A percentile compares a stretch with the other conserved stretches of the same genome.
Evolutionary conservation across 2,888 invertebrate genomes (phyloP).

Genomic region (Heliconius hortense): DNA sequence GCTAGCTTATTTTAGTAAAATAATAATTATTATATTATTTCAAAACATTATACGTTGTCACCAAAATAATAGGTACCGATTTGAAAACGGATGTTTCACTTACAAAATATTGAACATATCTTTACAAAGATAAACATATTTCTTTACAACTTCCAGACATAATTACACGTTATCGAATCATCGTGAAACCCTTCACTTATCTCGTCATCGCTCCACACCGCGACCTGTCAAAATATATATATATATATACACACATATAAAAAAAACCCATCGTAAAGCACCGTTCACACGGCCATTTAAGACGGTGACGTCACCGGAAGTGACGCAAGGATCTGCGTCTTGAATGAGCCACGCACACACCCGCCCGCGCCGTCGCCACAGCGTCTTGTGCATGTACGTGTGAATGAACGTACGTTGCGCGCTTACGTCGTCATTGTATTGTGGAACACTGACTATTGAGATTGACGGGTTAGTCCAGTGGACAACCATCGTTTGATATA

Average conservation of each 20-base stretch:
- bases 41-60: background rate
- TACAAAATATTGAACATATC: conserved; percentile 41
- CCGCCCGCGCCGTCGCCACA: conserved; percentile 36
- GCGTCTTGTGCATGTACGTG: conserved; percentile 54
- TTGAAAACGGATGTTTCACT: conserved; percentile 20
- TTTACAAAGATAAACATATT: conserved; percentile 40
- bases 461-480: conserved; percentile 64
- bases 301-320: conserved; percentile 73
- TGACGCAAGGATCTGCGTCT: conserved; percentile 71
- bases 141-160: conserved; percentile 42
- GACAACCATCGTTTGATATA: conserved; percentile 61
- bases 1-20: background rate
- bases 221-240: conserved; percentile 65
- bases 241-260: background rate
- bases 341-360: conserved; percentile 73
- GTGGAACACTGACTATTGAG: conserved; percentile 61
- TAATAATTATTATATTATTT: background rate
- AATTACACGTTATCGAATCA: conserved; percentile 57
- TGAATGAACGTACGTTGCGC: conserved; percentile 71
- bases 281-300: conserved; percentile 74
- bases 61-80: background rate
- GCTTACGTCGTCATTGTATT: conserved; percentile 59
- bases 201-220: conserved; percentile 53
- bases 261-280: conserved; percentile 58
- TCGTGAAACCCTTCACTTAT: conserved; percentile 63